phyloP scores from a whole-genome alignment of 2,797 vertebrate genomes.

The Natrix natrix region DNA sequence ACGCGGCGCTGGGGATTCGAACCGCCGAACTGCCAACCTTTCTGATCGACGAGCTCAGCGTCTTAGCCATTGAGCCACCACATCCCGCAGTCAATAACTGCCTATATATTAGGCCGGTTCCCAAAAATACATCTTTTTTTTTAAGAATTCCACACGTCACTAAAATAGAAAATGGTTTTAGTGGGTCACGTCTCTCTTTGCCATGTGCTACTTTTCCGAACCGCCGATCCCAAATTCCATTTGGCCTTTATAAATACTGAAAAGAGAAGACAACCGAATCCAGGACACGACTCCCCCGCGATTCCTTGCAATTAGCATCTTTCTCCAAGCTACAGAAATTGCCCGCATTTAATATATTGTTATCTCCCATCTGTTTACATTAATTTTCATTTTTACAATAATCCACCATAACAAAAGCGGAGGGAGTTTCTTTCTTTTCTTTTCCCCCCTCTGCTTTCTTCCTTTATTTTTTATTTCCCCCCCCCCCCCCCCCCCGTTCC shows the following conservation, averaged over 20 bases:
- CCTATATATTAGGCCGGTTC: too few species aligned
- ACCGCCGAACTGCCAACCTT: too few species aligned
- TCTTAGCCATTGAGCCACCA: too few species aligned
- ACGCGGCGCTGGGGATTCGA: too few species aligned
- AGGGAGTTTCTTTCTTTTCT: slow-evolving; percentile 29
- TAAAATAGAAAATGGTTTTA: neutral
- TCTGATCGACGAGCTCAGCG: too few species aligned
- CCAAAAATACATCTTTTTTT: too few species aligned
- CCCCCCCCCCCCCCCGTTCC: neutral
- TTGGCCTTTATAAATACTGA: slow-evolving; percentile 11
- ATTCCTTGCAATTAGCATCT: slow-evolving; percentile 61
- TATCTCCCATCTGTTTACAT: slow-evolving; percentile 68
- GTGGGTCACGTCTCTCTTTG: slow-evolving; percentile 22
- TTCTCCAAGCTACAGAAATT: slow-evolving; percentile 61
- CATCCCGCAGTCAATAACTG: too few species aligned
- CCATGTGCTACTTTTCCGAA: slow-evolving; percentile 16
- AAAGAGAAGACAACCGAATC: slow-evolving; percentile 43
- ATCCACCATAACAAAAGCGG: slow-evolving; percentile 50
- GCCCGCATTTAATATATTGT: slow-evolving; percentile 62
- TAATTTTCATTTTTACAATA: slow-evolving; percentile 66
- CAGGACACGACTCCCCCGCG: slow-evolving; percentile 29
- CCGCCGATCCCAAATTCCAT: neutral
- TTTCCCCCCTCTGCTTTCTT: accelerated
- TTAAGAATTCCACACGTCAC: too few species aligned
- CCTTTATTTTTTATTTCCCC: neutral